Evolutionary conservation across 2,888 invertebrate genomes (phyloP), one percentile per base, ranked within the genome.

Genomic region (Brenthis daphne): DNA sequence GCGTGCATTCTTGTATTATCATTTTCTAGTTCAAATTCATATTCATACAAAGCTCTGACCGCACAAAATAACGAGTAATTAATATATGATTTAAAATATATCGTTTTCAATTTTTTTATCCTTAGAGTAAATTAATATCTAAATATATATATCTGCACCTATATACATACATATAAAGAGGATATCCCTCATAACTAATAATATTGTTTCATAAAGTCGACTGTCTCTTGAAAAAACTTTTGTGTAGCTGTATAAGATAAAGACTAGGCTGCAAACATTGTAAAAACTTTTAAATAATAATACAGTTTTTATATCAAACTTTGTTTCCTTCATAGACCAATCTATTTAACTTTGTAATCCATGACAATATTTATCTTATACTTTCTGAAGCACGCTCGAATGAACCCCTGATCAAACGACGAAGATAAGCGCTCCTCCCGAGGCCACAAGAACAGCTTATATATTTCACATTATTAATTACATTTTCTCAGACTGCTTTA

Each of bases 391-490:
- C 29, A 58, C 37, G 50, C 65, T 65, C 37, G 14, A 69, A 61
- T 65, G 58, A 56, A 65, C 43, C 48, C 37, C 24, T 60, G 55
- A 57, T 60, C 50, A 60, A 69, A 61, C 58, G 48, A 33, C 47
- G 16, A 33, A 64, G 67, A 68, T 68, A 66, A 68, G 24, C 20
- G 37, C 20, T 24, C 12, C 37, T 33, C 60, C 57, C 16, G 50
- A 60, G 64, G 56, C 54, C 68, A 67, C 60, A 72, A 71, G 57
- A 60, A 64, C 58, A 51, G 43, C 13, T 57, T 64, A 51, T 53
- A 56, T 61, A 57, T 65, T 61, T 56, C 56, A 53, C 58, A 65
- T 72, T 75, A 75, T 73, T 72, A 73, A 77, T 73, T 73, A 68
- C 63, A 72, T 73, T 64, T 37, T 69, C 57, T 65, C 50, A 16